Evolutionary conservation across 2,113 vertebrate genomes (phyloP), one percentile per base, ranked within the genome.

Genomic region (Heptranchias perlo): DNA sequence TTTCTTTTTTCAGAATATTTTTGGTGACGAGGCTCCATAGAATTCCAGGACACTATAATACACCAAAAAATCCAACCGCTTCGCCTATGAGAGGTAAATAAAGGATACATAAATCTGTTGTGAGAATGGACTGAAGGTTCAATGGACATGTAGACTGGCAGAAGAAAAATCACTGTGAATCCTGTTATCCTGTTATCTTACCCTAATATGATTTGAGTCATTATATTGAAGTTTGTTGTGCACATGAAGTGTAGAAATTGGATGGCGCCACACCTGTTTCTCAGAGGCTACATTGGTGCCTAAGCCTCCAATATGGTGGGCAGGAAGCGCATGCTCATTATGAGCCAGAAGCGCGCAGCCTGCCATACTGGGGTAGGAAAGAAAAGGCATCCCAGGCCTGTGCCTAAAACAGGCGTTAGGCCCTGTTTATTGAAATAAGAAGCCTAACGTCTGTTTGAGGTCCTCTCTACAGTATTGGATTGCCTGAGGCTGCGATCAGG

Each of bases 1-100:
- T 94, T 95, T 95, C n/a, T 96, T 96, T 65, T 96, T 95, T 62
- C 69, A 96, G 97, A 91, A 65, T 78, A n/a, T 76, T 97, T 61
- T 64, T 96, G 62, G 93, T 96, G 65, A 97, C 94, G 18, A 62
- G 13, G 54, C 95, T 95, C 52, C 84, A 96, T 96, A 69, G 28
- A 35, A 0, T 3, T 16, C 96, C 96, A 35, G 92, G 87, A 8
- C 96, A 69, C 93, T 35, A 31, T 62, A 39, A 39, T 0, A 1
- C 86, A 95, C 69, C 82, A 35, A 95, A 96, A 96, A 96, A 47
- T 47, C 96, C 39, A 4, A n/a, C 96, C 47, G 58, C 25, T 54
- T 0, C 96, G 16, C 67, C 49, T 7, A 52, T 21, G 87, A 96
- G 49, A 97, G 97, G 96, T 97, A 96, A 96, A 96, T 65, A 64